Percentiles rank a stretch among this genome's conserved stretches.
Evolutionary conservation across 2,888 invertebrate species (phyloP).

Genomic region (Gastracanthus pulcherrimus): DNA sequence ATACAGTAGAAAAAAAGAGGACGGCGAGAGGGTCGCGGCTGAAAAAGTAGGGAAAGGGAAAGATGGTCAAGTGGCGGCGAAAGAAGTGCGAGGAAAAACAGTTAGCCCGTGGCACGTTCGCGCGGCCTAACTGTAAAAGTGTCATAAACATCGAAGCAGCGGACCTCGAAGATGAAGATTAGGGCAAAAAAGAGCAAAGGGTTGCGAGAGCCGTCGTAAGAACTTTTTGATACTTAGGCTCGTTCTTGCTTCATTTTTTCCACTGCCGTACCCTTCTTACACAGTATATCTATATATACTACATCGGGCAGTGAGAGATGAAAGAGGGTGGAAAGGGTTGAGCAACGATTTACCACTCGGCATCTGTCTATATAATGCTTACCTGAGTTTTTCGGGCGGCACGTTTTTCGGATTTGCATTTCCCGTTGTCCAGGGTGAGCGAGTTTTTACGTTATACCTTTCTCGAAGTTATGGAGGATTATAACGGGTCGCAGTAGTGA

Average conservation of each 20-base stretch:
- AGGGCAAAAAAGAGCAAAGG: constrained; percentile 35
- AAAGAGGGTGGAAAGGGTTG: constrained; percentile 37
- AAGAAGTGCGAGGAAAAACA: constrained; percentile 46
- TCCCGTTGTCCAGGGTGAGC: not conserved
- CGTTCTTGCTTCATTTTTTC: constrained; percentile 29
- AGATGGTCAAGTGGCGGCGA: constrained; percentile 36
- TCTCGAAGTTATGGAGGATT: constrained; percentile 17
- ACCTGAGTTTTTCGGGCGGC: constrained; percentile 1
- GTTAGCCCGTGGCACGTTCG: constrained; percentile 41
- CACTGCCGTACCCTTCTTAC: too few relatives aligned
- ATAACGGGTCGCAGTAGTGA: constrained; percentile 17
- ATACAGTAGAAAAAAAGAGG: not conserved
- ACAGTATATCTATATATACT: too few relatives aligned
- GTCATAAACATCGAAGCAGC: constrained; percentile 41
- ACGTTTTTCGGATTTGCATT: constrained; percentile 37
- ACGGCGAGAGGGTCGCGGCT: not conserved
- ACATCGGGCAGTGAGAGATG: too few relatives aligned
- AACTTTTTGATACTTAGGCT: constrained; percentile 39
- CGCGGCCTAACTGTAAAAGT: constrained; percentile 45
- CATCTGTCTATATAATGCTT: too few relatives aligned
- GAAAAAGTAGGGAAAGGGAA: constrained; percentile 36
- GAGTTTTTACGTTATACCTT: constrained; percentile 23
- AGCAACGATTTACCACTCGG: constrained; percentile 23
- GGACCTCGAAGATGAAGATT: constrained; percentile 7
- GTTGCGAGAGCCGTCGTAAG: constrained; percentile 23